Conservation (phyloP, 1,140 invertebrate genomes). For the Neodiprion fabricii region DNA sequence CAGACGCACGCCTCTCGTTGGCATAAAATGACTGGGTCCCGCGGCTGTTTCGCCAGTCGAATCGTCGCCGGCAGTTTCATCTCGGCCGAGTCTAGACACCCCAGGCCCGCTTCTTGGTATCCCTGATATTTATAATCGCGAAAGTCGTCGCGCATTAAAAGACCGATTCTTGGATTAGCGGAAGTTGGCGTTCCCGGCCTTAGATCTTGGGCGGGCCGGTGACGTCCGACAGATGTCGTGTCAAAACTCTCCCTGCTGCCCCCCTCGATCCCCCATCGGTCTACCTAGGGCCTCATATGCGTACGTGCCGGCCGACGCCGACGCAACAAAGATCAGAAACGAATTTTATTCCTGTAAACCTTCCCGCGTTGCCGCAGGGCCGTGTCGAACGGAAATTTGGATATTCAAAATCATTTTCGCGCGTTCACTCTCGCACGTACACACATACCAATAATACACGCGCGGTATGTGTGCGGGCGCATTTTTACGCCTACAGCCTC, state of each 20-base stretch:
- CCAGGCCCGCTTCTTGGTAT: conserved; percentile 52
- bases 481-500: too few relatives aligned
- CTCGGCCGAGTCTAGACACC: conserved; percentile 20
- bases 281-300: not conserved
- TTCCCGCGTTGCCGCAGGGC: too few relatives aligned
- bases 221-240: conserved; percentile 45
- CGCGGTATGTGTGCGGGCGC: too few relatives aligned
- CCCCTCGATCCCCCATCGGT: not conserved
- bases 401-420: too few relatives aligned
- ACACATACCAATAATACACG: too few relatives aligned
- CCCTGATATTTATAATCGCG: conserved; percentile 61
- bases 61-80: conserved; percentile 9
- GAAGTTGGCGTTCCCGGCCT: conserved; percentile 51
- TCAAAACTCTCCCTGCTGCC: conserved; percentile 29
- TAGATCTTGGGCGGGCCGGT: conserved; percentile 51
- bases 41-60: conserved; percentile 8
- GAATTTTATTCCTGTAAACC: not conserved
- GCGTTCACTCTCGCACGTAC: too few relatives aligned
- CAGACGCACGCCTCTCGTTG: not conserved
- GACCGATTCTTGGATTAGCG: conserved; percentile 61
- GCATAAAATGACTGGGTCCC: not conserved
- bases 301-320: not conserved
- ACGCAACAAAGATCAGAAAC: not conserved
- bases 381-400: too few relatives aligned
- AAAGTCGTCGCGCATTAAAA: conserved; percentile 58